Evolutionary conservation across 1,140 invertebrate genomes (phyloP), one percentile per base, ranked within the genome.

Genomic region (Colletes latitarsis): DNA sequence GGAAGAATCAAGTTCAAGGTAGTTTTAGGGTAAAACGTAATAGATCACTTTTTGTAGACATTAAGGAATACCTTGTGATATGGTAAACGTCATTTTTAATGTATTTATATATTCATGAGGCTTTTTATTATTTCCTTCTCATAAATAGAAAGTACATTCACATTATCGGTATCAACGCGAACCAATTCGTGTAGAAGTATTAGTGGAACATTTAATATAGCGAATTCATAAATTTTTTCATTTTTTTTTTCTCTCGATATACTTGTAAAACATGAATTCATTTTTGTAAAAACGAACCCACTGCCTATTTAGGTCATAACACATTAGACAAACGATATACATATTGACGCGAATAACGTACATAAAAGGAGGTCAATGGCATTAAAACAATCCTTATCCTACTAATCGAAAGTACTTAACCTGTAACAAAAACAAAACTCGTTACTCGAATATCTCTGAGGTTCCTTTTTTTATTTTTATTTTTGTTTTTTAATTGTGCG

Each of bases 1-100:
- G n/a, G 19, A 49, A 6, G 41, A 41, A 46, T 46, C 9, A 66
- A n/a, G 8, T 19, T 49, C 46, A 49, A 49, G 19, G 2, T 72
- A 78, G 68, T 12, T 63, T 53, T 78, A 78, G 17, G 12, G 12
- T 71, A 4, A 4, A 19, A 19, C 19, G 0, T 49, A 67, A 5
- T 43, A 64, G 19, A n/a, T 63, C 15, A 14, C 5, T 6, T 67
- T 73, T 30, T 66, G 21, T 81, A 52, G 63, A 4, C 39, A 53
- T 12, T 81, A 81, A 75, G 46, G 30, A 14, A 75, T 76, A 52
- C 19, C 73, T 75, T 81, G 72, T 74, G 72, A 81, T 80, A 80
- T 15, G 55, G 30, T 67, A 68, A 76, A 39, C 46, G 39, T 80
- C 49, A 55, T 78, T 62, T 55, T 74, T 74, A 70, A 66, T 57